These are phyloP conservation scores for Drosophila malerkotliana DNA, from an alignment of 1,140 invertebrate species.

Conservation along the genomic window DNA sequence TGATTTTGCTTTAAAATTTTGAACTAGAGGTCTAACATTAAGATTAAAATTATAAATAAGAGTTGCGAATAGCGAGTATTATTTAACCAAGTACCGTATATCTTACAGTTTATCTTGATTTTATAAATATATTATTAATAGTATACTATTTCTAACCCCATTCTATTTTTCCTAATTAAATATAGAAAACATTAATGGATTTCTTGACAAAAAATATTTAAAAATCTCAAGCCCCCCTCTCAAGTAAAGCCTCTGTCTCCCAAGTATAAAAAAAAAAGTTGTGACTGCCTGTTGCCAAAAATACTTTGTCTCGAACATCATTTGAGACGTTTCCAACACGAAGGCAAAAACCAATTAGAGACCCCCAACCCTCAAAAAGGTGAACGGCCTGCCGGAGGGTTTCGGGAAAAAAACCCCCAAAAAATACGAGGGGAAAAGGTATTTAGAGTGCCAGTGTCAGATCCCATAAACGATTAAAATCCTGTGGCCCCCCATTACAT, in stretches of 20 bases:
- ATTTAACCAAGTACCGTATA: no score
- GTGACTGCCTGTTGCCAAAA: slow-evolving; percentile 30
- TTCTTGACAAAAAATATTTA: no score
- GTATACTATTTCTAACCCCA: no score
- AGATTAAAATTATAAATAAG: no score
- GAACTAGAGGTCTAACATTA: no score
- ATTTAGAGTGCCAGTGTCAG: slow-evolving; percentile 14
- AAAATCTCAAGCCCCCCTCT: background rate
- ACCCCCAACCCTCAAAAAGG: background rate
- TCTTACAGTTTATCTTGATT: no score
- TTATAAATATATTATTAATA: no score
- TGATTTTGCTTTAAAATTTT: no score
- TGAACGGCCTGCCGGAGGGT: slow-evolving; percentile 12
- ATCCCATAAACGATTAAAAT: slow-evolving; percentile 11
- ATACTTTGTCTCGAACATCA: slow-evolving; percentile 38
- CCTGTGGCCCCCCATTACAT: slow-evolving; percentile 1
- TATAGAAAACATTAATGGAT: no score
- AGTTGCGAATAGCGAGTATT: no score
- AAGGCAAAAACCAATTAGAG: slow-evolving; percentile 31
- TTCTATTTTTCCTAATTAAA: no score
- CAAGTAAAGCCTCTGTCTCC: background rate
- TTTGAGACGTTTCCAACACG: slow-evolving; percentile 26
- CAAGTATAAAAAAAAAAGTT: slow-evolving; percentile 2
- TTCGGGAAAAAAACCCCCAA: no score
- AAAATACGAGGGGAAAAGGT: background rate